Evolutionary conservation across 1,140 invertebrate genomes (phyloP).

Genomic region (Sycobia sp.): DNA sequence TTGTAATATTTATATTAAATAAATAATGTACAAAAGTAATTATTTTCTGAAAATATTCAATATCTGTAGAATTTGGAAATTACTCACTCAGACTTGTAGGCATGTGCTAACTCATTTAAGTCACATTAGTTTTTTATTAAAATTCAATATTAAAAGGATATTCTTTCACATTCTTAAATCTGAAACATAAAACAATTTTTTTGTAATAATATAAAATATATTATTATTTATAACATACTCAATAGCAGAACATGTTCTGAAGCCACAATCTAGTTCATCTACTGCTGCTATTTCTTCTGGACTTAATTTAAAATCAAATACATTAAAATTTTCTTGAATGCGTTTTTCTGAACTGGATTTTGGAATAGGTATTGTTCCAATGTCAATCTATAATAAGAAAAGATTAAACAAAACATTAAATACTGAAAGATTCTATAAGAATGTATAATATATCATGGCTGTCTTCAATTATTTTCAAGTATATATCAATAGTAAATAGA

Average conservation of each 20-base stretch:
- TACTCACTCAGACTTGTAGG: not conserved
- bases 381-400: conserved; percentile 37
- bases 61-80: not conserved
- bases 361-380: conserved; percentile 66
- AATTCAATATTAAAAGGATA: conserved; percentile 64
- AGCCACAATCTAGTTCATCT: conserved; percentile 67
- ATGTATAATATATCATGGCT: too few species aligned
- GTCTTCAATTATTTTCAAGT: too few species aligned
- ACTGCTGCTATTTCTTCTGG: conserved; percentile 67
- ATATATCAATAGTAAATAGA: too few species aligned
- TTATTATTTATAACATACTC: conserved; percentile 41
- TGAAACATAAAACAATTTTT: conserved; percentile 36
- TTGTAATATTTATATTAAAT: too few species aligned
- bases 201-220: not conserved
- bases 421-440: too few species aligned
- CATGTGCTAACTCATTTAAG: not conserved
- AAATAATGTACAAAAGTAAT: not conserved
- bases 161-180: conserved; percentile 63
- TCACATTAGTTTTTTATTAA: not conserved
- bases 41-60: not conserved
- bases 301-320: conserved; percentile 73
- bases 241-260: conserved; percentile 61
- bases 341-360: conserved; percentile 73
- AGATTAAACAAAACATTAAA: not conserved
- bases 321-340: conserved; percentile 71